phyloP scores from a whole-genome alignment of 2,888 invertebrate genomes.

The Tipula confusa region DNA sequence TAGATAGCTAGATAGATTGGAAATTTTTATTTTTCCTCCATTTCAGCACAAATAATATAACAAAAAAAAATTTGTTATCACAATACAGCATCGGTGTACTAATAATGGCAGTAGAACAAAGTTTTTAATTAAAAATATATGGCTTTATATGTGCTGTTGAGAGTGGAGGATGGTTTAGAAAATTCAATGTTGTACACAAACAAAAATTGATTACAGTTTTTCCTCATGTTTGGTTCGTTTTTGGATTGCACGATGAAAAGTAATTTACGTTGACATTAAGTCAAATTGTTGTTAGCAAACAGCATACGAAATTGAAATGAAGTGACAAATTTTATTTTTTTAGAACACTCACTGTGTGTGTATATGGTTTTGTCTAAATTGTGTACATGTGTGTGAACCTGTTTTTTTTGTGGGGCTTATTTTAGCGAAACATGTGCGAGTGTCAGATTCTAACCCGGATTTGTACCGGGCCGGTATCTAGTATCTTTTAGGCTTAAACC shows the following conservation, averaged over 20 bases:
- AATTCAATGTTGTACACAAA: background rate
- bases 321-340: background rate
- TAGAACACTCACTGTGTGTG: background rate
- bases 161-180: background rate
- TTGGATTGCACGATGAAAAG: background rate
- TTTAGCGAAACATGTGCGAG: too few relatives aligned
- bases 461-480: too few relatives aligned
- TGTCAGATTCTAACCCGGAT: too few relatives aligned
- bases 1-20: background rate
- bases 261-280: background rate
- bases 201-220: background rate
- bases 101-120: background rate
- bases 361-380: background rate
- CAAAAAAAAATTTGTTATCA: background rate
- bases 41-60: background rate
- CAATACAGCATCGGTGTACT: background rate
- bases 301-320: background rate
- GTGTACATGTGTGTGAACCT: too few relatives aligned
- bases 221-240: background rate
- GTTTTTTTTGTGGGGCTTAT: too few relatives aligned
- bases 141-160: background rate
- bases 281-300: constrained; percentile 12
- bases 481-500: too few relatives aligned
- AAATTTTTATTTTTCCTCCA: background rate
- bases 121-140: background rate